Evolutionary conservation across 2,888 invertebrate species (phyloP).

Genomic region (Odontothrips loti): DNA sequence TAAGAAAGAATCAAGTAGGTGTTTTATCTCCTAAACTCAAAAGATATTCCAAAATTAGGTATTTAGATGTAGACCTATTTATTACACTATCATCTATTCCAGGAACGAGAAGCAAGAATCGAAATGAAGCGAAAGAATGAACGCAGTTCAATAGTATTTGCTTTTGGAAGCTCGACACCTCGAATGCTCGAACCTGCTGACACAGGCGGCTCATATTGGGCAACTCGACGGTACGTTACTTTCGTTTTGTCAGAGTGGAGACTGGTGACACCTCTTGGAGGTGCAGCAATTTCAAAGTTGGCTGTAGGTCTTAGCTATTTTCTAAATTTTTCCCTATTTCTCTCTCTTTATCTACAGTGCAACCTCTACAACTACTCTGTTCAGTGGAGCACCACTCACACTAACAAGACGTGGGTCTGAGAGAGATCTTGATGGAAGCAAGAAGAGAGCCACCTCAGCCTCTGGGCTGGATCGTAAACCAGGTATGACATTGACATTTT

Average conservation of each 20-base stretch:
- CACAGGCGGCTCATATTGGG: constrained; percentile 76
- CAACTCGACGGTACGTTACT: constrained; percentile 63
- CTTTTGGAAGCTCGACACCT: constrained; percentile 89
- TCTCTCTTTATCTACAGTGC: constrained; percentile 56
- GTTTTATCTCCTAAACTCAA: not conserved
- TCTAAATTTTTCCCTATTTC: constrained; percentile 31
- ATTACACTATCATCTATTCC: constrained; percentile 33
- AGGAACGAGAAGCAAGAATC: constrained; percentile 73
- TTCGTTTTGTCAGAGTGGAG: constrained; percentile 28
- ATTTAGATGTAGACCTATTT: constrained; percentile 17
- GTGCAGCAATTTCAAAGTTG: constrained; percentile 27
- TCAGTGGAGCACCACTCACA: constrained; percentile 55
- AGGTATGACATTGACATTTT: constrained; percentile 53
- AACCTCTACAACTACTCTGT: constrained; percentile 77
- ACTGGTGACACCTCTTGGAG: too few species aligned
- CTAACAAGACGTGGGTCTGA: constrained; percentile 81
- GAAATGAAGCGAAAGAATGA: constrained; percentile 76
- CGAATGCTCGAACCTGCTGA: constrained; percentile 79
- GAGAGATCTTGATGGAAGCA: constrained; percentile 69
- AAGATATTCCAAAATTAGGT: not conserved
- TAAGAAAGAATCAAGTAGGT: constrained; percentile 67
- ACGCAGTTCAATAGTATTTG: constrained; percentile 70
- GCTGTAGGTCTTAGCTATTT: constrained; percentile 31
- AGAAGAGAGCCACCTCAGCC: constrained; percentile 72
- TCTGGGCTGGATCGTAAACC: constrained; percentile 64